Base-by-base conservation (phyloP, 1,140 invertebrate genomes). In the Drosophila santomea region DNA sequence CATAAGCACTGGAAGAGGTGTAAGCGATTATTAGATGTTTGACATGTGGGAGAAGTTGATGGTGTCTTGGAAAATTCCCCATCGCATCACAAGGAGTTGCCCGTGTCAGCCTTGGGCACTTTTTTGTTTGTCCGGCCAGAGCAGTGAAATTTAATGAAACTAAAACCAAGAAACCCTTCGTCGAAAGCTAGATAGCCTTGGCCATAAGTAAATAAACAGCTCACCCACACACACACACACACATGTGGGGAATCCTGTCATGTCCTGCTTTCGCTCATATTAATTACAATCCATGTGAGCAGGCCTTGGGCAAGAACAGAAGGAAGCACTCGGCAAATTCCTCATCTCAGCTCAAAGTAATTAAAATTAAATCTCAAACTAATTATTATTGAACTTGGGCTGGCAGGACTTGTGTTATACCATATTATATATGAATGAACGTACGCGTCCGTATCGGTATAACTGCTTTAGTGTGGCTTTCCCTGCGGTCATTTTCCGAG, bases 331-430 rank as follows among this genome's bases (percentile, higher is more conserved):
- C 48, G 41, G 47, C 57, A 73, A 55, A 52, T 55, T 66, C 48
- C 66, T 57, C 44, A 44, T 59, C 61, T 74, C 59, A 57, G 60
- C 79, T 80, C 60, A 52, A 71, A 77, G 85, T 90, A 90, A 90
- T 90, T 90, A 90, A 90, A 90, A 90, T 90, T 90, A 90, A 90
- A 90, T 90, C 86, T 86, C 79, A 90, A 90, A 90, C 86, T 90
- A 86, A 86, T 86, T 90, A 90, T 80, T 82, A 89, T 77, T 79
- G 85, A 90, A 80, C 80, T 85, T 73, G 71, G 68, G 58, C n/a
- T 25, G 41, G 48, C 41, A 48, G 20, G 50, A 32, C 15, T 52
- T 35, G 35, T 55, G 8, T 52, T 35, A 36, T 55, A 17, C 17
- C 35, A 44, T 55, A 8, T 17, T 23, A 44, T 55, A 8, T 17